Conservation (phyloP, 2,888 invertebrate species). For the Tetragnatha montana region DNA sequence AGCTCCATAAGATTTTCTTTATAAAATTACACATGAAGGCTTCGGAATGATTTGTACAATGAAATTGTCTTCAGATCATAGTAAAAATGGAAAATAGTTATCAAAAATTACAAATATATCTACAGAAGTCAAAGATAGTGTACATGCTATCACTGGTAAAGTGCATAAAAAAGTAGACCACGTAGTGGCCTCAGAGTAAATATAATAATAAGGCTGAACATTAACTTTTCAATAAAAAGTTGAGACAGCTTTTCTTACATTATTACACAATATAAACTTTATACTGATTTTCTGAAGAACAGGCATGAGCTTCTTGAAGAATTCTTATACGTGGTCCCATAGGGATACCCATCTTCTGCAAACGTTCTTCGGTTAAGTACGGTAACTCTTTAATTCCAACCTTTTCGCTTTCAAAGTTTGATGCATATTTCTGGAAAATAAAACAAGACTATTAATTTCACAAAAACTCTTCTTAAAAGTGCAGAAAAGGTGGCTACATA, state of each 20-base stretch:
- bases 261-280: slow-evolving; percentile 70
- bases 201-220: slow-evolving; percentile 44
- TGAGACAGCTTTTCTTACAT: slow-evolving; percentile 47
- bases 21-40: not conserved
- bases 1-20: not conserved
- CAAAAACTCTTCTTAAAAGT: no score
- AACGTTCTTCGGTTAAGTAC: slow-evolving; percentile 90
- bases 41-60: slow-evolving; percentile 38
- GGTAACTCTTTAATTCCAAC: slow-evolving; percentile 90
- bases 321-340: slow-evolving; percentile 91
- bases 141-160: not conserved
- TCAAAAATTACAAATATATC: not conserved
- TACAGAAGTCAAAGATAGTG: not conserved
- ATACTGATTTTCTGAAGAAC: slow-evolving; percentile 70
- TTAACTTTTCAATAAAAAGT: slow-evolving; percentile 61
- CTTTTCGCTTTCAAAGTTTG: slow-evolving; percentile 88
- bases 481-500: not conserved
- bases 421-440: slow-evolving; percentile 87
- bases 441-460: not conserved
- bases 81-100: not conserved
- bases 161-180: not conserved
- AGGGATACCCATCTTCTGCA: slow-evolving; percentile 92
- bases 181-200: not conserved
- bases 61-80: not conserved
- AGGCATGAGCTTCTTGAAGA: slow-evolving; percentile 84